phyloP scores from a whole-genome alignment of 2,797 vertebrate genomes.

The Pogoniulus pusillus region DNA sequence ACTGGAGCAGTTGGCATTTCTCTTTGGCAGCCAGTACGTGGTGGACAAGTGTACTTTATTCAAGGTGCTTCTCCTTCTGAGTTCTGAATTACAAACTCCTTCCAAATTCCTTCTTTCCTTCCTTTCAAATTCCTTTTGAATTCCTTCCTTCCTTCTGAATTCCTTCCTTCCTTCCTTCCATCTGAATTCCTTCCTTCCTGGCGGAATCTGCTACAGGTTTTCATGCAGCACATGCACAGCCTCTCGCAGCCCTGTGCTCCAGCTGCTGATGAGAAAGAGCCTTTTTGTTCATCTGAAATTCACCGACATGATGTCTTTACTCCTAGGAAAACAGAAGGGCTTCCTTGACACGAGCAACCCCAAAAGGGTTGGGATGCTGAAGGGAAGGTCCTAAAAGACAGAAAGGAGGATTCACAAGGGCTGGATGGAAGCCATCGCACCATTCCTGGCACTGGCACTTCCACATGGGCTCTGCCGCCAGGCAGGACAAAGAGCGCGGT shows the following conservation, averaged over 20 bases:
- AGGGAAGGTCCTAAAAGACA: slow-evolving; percentile 59
- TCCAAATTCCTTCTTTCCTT: too few relatives aligned
- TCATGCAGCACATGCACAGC: background rate
- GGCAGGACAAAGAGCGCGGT: slow-evolving; percentile 74
- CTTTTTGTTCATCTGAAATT: background rate
- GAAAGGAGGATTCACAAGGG: slow-evolving; percentile 82
- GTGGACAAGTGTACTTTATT: background rate
- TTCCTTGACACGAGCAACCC: slow-evolving; percentile 48
- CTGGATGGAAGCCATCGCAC: slow-evolving; percentile 88
- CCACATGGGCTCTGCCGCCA: slow-evolving; percentile 66
- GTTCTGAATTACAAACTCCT: too few relatives aligned
- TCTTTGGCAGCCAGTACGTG: background rate
- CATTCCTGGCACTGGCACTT: slow-evolving; percentile 73
- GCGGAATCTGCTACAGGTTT: slow-evolving; percentile 14
- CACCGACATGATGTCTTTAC: slow-evolving; percentile 23
- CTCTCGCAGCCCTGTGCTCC: slow-evolving; percentile 44
- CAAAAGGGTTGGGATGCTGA: slow-evolving; percentile 55
- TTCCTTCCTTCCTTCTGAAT: background rate
- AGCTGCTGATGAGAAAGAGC: slow-evolving; percentile 62
- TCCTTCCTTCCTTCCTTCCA: background rate
- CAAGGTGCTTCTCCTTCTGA: slow-evolving; percentile 5
- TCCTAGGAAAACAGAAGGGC: slow-evolving; percentile 71
- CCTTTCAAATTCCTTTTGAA: background rate
- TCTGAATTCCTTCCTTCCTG: background rate
- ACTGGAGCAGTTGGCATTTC: background rate